Conservation (phyloP, 2,888 invertebrate genomes). For the Flexamia atlantica region DNA sequence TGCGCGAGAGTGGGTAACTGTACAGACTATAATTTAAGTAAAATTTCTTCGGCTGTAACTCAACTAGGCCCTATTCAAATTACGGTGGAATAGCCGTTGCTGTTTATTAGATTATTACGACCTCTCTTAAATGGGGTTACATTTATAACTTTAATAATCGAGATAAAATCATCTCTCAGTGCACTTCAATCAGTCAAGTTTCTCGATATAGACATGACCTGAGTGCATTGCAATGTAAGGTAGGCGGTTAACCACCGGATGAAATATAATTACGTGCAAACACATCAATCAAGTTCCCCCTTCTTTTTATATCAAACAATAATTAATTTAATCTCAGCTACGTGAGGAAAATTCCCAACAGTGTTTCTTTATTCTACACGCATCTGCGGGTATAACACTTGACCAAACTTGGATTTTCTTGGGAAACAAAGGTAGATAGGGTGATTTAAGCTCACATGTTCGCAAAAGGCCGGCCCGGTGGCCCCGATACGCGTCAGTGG, state of each 20-base stretch:
- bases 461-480: not conserved
- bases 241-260: not conserved
- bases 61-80: no score
- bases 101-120: no score
- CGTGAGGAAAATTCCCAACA: not conserved
- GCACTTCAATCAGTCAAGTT: not conserved
- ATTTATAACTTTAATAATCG: no score
- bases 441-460: not conserved
- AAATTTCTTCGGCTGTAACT: no score
- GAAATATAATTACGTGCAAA: not conserved
- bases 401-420: not conserved
- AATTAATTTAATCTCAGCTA: no score
- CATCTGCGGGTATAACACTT: not conserved
- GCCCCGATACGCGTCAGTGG: conserved; percentile 21
- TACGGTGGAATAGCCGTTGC: no score
- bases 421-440: not conserved
- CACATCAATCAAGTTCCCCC: not conserved
- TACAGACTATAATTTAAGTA: no score
- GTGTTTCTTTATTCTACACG: not conserved
- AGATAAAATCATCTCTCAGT: not conserved
- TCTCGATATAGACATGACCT: not conserved
- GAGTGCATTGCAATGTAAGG: not conserved
- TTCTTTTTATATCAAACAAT: no score
- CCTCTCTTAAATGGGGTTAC: no score
- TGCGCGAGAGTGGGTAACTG: no score